A percentile compares a stretch with the other conserved stretches of the same genome.
Conservation (phyloP, 2,113 vertebrate species). For the Abramis brama region DNA sequence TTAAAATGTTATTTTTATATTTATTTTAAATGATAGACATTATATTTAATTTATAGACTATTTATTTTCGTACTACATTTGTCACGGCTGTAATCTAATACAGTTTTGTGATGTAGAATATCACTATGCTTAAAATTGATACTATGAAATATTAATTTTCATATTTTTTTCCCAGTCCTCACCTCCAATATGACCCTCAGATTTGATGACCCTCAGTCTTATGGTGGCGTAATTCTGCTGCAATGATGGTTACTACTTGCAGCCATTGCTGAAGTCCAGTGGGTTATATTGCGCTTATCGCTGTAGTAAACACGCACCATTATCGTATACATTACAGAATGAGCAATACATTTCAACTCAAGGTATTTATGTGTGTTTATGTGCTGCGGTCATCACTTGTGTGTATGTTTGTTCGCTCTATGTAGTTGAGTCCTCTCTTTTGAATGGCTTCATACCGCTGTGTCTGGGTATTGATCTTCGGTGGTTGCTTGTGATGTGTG, state of each 20-base stretch:
- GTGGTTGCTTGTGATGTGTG: conserved; percentile 24
- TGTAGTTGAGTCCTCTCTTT: neutral
- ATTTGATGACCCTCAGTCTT: neutral
- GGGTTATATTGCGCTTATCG: neutral
- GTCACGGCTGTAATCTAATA: neutral
- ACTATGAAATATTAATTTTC: neutral
- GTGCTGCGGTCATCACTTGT: conserved; percentile 22
- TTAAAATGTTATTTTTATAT: neutral
- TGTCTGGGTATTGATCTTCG: conserved; percentile 35
- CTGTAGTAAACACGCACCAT: neutral
- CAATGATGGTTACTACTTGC: neutral
- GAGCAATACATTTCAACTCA: neutral
- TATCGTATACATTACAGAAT: conserved; percentile 18
- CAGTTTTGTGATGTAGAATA: neutral
- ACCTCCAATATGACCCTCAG: neutral
- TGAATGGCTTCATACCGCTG: conserved; percentile 32
- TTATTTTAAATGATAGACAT: neutral
- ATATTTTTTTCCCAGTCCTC: neutral
- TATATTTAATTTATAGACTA: too few species aligned
- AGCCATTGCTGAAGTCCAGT: neutral
- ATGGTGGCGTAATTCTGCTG: neutral
- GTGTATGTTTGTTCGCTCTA: neutral
- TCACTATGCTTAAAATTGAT: neutral
- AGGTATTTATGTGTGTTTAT: conserved; percentile 38
- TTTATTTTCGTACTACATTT: neutral